Base-by-base conservation (phyloP, 2,113 vertebrate species). In the Fregetta grallaria region DNA sequence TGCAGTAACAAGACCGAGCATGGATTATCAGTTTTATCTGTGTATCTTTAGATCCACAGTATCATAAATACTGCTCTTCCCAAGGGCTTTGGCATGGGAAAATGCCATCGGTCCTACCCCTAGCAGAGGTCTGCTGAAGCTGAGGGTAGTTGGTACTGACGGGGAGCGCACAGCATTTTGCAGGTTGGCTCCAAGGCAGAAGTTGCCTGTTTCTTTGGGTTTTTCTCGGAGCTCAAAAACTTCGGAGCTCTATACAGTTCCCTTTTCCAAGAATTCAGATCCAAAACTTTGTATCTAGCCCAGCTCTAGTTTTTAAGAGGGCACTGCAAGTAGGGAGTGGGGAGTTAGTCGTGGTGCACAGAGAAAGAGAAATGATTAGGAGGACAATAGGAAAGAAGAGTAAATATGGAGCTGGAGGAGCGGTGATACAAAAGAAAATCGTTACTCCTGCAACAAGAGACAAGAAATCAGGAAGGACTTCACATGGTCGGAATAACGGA, bases 11-110 rank as follows among this genome's bases (percentile, higher is more conserved):
- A 52, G 40, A 15, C 23, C 3, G 3, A 74, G 42, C 3, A 14
- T 0, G 5, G 40, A 44, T 20, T 6, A 1, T 12, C 50, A 9
- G 19, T 63, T 50, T 70, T 67, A 30, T 29, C 20, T 3, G 0
- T 20, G 32, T 40, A 8, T 49, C 38, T 53, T 81, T 25, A 59
- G 32, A 63, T n/a, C 13, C 29, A 17, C 32, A 25, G 38, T 4
- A 13, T 42, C 14, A 8, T 13, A 65, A 65, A 47, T 16, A 26
- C n/a, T 82, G 29, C 42, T 42, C 38, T 32, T 86, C 32, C 29
- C 9, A 38, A 36, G 65, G 70, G 13, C 45, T 73, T 59, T 73
- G 44, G 14, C 13, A 2, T 19, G 15, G 27, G 44, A 82, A 58
- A 32, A 21, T 55, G 18, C 34, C 13, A 4, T 36, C 38, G 50